phyloP scores from a whole-genome alignment of 2,888 invertebrate species.

The Epinotia demarniana region DNA sequence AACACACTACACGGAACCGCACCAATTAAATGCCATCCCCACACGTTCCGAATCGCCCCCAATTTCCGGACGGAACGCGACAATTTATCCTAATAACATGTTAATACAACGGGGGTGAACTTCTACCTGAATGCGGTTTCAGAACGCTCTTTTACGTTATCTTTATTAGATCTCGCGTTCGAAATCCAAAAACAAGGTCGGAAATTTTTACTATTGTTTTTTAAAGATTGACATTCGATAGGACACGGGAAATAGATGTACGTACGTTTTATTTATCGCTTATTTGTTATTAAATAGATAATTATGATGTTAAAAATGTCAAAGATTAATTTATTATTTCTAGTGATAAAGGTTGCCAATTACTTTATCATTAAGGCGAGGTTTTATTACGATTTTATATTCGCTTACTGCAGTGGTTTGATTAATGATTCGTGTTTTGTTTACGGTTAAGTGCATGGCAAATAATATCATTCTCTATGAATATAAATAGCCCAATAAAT shows the following conservation, averaged over 20 bases:
- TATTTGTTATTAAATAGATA: slow-evolving; percentile 41
- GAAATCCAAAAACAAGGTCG: slow-evolving; percentile 50
- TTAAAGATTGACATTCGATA: slow-evolving; percentile 40
- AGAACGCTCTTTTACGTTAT: slow-evolving; percentile 67
- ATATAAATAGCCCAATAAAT: slow-evolving; percentile 62
- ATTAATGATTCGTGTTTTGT: slow-evolving; percentile 28
- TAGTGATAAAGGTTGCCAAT: slow-evolving; percentile 18
- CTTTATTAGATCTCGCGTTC: slow-evolving; percentile 63
- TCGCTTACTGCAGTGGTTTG: slow-evolving; percentile 18
- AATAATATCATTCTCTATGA: slow-evolving; percentile 59
- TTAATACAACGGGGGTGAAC: slow-evolving; percentile 65
- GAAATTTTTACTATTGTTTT: slow-evolving; percentile 45
- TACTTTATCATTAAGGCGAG: slow-evolving; percentile 25
- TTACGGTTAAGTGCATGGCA: slow-evolving; percentile 48
- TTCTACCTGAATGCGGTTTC: slow-evolving; percentile 60
- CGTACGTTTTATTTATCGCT: slow-evolving; percentile 37
- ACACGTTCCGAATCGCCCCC: slow-evolving; percentile 59
- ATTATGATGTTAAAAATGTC: slow-evolving; percentile 35
- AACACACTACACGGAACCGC: slow-evolving; percentile 48
- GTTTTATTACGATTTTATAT: slow-evolving; percentile 27
- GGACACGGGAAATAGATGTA: slow-evolving; percentile 28
- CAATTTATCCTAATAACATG: slow-evolving; percentile 77
- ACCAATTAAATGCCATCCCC: slow-evolving; percentile 54
- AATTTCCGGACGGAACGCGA: slow-evolving; percentile 62
- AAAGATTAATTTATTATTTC: slow-evolving; percentile 22